Evolutionary conservation across 2,888 invertebrate species (phyloP).

Genomic region (Bombyx huttoni): DNA sequence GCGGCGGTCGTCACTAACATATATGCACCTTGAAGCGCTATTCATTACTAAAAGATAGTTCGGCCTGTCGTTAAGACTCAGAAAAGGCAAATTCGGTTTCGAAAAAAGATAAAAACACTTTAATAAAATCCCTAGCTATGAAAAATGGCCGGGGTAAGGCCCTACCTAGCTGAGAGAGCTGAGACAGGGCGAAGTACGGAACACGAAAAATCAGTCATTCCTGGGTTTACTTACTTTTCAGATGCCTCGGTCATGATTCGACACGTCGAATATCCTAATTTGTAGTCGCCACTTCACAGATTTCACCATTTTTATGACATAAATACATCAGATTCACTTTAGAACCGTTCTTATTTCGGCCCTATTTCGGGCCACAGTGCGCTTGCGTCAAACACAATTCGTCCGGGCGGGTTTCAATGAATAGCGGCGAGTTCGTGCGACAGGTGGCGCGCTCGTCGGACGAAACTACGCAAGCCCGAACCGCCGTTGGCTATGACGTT

Average conservation of each 20-base stretch:
- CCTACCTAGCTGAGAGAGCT: constrained; percentile 50
- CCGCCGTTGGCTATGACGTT: constrained; percentile 30
- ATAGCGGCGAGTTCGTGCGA: constrained; percentile 45
- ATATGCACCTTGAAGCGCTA: constrained; percentile 16
- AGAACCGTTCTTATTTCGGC: constrained; percentile 64
- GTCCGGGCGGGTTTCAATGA: constrained; percentile 66
- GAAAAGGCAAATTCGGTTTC: background rate
- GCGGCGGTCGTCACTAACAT: constrained; percentile 47
- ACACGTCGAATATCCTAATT: constrained; percentile 87
- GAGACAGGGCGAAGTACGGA: constrained; percentile 47
- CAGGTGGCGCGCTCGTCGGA: constrained; percentile 63
- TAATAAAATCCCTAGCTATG: constrained; percentile 37
- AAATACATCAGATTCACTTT: constrained; percentile 77
- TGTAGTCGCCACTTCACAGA: constrained; percentile 85
- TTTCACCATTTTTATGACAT: constrained; percentile 88
- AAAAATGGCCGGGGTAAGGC: constrained; percentile 67
- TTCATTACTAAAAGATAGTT: background rate
- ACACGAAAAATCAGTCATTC: constrained; percentile 39
- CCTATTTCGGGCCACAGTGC: constrained; percentile 70
- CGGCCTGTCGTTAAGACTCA: background rate
- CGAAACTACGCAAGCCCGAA: constrained; percentile 20
- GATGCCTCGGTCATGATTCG: constrained; percentile 93
- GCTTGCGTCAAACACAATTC: constrained; percentile 58
- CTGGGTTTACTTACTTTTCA: constrained; percentile 83
- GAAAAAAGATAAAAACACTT: constrained; percentile 22